These are phyloP conservation scores for Cheilosia vernalis DNA, from an alignment of 2,888 invertebrate species.

Conservation along the genomic window DNA sequence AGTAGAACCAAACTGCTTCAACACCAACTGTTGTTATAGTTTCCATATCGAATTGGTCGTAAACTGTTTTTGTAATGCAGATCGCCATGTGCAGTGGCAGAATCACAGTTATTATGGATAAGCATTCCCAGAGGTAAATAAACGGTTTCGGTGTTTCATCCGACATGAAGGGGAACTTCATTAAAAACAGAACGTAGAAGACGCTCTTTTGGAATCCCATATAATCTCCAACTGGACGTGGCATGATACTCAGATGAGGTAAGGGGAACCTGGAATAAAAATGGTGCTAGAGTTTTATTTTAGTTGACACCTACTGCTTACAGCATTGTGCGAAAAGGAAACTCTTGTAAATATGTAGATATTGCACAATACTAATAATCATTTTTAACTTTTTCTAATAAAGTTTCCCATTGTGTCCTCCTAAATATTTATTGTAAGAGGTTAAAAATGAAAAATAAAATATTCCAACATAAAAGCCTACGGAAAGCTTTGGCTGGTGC, in stretches of 20 bases:
- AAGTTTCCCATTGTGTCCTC: no score
- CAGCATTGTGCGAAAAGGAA: no score
- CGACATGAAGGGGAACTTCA: constrained; percentile 28
- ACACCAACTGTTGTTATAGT: not conserved
- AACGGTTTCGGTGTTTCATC: not conserved
- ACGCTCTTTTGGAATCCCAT: constrained; percentile 2
- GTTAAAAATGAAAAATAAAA: no score
- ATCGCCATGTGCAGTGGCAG: constrained; percentile 25
- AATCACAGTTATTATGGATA: constrained; percentile 20
- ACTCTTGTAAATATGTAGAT: no score
- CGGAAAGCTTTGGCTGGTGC: no score
- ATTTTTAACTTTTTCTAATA: no score
- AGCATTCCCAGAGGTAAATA: constrained; percentile 3
- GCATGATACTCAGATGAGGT: not conserved
- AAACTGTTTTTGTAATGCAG: not conserved
- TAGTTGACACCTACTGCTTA: no score
- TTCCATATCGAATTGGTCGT: not conserved
- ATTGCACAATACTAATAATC: no score
- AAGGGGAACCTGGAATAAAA: no score
- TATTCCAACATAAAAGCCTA: no score
- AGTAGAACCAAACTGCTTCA: constrained; percentile 22
- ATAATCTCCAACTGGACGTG: not conserved
- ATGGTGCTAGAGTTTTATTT: no score
- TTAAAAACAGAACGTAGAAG: constrained; percentile 16
- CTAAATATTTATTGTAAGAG: no score